Evolutionary conservation across 2,113 vertebrate species (phyloP).

Genomic region (Phalacrocorax carbo): DNA sequence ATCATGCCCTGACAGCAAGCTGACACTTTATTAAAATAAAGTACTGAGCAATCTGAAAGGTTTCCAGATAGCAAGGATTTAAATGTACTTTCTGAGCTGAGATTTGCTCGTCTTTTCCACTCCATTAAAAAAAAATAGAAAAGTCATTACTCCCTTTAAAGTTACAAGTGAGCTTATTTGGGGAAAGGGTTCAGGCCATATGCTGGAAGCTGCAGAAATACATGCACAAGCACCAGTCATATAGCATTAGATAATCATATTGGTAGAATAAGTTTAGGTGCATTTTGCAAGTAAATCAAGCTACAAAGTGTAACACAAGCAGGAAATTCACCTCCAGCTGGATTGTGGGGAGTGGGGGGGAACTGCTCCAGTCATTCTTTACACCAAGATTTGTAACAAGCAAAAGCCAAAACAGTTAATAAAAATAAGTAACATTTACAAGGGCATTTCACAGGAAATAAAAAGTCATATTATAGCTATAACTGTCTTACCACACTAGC

Average conservation of each 20-base stretch:
- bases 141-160: background rate
- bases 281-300: background rate
- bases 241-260: background rate
- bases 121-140: background rate
- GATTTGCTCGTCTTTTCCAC: background rate
- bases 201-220: background rate
- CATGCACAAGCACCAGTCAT: accelerated
- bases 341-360: background rate
- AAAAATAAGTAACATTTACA: background rate
- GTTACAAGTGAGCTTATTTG: background rate
- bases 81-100: background rate
- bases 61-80: background rate
- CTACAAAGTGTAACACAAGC: background rate
- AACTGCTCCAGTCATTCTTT: background rate
- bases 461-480: background rate
- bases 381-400: background rate
- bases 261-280: background rate
- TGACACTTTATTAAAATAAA: background rate
- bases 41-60: background rate
- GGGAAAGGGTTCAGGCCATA: background rate
- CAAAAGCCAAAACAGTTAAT: background rate
- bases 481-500: background rate
- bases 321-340: background rate
- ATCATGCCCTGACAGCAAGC: background rate
- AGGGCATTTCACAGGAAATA: background rate